Evolutionary conservation across 1,140 invertebrate genomes (phyloP).

Genomic region (Steinernema feltiae): DNA sequence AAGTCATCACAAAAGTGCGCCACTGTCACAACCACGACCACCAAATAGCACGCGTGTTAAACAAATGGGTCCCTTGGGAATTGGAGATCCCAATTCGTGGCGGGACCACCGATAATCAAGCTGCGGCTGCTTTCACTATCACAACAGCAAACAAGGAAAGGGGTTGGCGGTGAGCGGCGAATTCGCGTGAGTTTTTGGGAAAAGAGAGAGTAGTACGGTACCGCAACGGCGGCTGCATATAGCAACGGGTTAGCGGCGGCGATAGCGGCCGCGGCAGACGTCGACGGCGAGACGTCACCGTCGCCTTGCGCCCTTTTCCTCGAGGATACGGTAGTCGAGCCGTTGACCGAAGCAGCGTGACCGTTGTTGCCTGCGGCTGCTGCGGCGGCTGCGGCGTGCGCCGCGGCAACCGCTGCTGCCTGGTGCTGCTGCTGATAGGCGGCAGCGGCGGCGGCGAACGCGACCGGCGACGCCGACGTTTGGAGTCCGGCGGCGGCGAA

Average conservation of each 20-base stretch:
- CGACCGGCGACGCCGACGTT: constrained; percentile 18
- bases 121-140: background rate
- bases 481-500: constrained; percentile 21
- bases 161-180: too few species aligned
- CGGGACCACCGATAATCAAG: background rate
- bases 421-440: constrained; percentile 25
- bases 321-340: background rate
- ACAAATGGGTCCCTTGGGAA: constrained; percentile 8
- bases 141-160: background rate
- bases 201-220: background rate
- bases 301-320: constrained; percentile 21
- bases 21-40: background rate
- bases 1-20: background rate
- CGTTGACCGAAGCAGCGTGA: background rate
- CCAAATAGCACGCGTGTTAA: background rate
- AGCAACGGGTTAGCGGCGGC: constrained; percentile 8
- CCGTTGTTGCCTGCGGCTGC: background rate
- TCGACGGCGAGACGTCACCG: constrained; percentile 16
- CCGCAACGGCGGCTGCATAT: constrained; percentile 12
- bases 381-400: constrained; percentile 18
- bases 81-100: background rate
- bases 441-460: constrained; percentile 25
- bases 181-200: background rate
- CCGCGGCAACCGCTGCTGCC: constrained; percentile 14
- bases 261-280: constrained; percentile 15